Base-by-base conservation (phyloP, 2,888 invertebrate species). In the Branchipolynoe longqiensis region DNA sequence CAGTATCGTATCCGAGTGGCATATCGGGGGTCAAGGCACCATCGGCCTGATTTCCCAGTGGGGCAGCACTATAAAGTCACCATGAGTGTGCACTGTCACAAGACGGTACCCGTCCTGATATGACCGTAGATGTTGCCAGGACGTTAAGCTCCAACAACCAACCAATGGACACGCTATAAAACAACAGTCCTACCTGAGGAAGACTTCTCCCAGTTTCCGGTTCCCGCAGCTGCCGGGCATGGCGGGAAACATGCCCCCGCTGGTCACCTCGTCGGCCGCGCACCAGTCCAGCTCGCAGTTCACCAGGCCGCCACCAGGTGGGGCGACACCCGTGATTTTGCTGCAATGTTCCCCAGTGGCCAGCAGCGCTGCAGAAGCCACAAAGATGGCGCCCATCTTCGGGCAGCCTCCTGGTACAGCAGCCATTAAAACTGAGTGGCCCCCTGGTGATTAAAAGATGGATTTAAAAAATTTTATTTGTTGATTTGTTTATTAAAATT, bases 261-360 rank as follows among this genome's bases (percentile, higher is more conserved):
- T 4, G 38, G n/a, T n/a, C 18, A 69, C 6, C 18, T 31, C 38
- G 14, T 69, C 36, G 22, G 38, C 69, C 3, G 22, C 69, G 22
- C 69, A 69, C 69, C 69, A 69, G 69, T 69, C 69, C 12, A 69
- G 0, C 22, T 3, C 38, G 38, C 69, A 69, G 22, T 69, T 25
- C 0, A 38, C 69, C 36, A 69, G 8, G 3, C 2, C 18, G 3
- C 1, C 12, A 2, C 69, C 69, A 69, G 22, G 12, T 33, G 69
- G 33, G 1, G 1, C 0, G 6, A 38, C 69, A 31, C 36, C 6
- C 0, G 36, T 69, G 14, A 69, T 33, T 3, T 36, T 33, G n/a
- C 36, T 31, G 36, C 69, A 69, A 14, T 69, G 8, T 18, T 31
- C 69, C 1, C 69, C 69, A 22, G 69, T 69, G 8, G 69, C 69